Evolutionary conservation across 2,113 vertebrate species (phyloP), one percentile per base, ranked within the genome.

Genomic region (Megaleporinus macrocephalus): DNA sequence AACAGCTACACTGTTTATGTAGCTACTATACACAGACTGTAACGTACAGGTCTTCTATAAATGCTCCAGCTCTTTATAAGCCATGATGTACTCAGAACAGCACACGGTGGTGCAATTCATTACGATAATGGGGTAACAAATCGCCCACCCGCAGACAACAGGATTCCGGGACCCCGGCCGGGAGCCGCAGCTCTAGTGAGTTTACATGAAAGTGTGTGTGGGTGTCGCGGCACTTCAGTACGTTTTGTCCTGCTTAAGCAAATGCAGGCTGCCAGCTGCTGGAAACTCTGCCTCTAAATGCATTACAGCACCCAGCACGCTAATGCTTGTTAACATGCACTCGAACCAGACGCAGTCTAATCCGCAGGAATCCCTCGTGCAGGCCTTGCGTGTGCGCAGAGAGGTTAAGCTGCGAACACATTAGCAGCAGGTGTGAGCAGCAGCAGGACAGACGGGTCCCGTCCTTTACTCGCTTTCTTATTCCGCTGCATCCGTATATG

Each of bases 291-390:
- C n/a, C 24, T 61, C 10, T 11, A 61, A 70, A 26, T n/a, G 66
- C n/a, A 41, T 44, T 24, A 70, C 3, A 44, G 66, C 33, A n/a
- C 36, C 18, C 65, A 22, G 36, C 33, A 22, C 44, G 66, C 22
- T 44, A 70, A 70, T 44, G 66, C 22, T 36, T 44, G 66, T n/a
- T 61, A 44, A 76, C n/a, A 76, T 18, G 30, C 30, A 61, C 73
- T 41, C 18, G 29, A 36, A 76, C 57, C 44, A 75, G 26, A 55
- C 26, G 61, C 0, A 62, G 20, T n/a, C 33, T n/a, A 12, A 20
- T 41, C 33, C 66, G n/a, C 0, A 33, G 36, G 30, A 36, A 61
- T 61, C 57, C 57, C 26, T 26, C 65, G 12, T 18, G 20, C 66
- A 13, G 65, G 27, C 65, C 29, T 33, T 20, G 5, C 30, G 5